Evolutionary conservation across 92 coral and sea anemone species (phyloP).

Genomic region (Epizoanthus illoricatus): DNA sequence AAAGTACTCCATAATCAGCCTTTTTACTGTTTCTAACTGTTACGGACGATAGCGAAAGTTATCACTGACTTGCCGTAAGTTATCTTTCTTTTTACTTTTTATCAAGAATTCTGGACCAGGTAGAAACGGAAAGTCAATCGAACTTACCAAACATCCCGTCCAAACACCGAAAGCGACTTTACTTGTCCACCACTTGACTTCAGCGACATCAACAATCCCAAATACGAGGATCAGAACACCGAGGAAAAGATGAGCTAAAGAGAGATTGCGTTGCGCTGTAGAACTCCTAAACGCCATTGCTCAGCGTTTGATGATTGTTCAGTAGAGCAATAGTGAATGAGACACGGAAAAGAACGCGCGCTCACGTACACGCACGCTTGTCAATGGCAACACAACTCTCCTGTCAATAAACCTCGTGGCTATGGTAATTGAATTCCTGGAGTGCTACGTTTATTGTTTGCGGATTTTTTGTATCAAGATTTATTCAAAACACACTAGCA

Average conservation of each 20-base stretch:
- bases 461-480: not conserved
- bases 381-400: conserved; percentile 14
- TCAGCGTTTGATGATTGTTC: not conserved
- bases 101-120: not conserved
- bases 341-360: not conserved
- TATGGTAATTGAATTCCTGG: conserved; percentile 34
- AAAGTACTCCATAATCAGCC: too few species aligned
- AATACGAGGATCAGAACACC: conserved; percentile 24
- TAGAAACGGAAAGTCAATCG: not conserved
- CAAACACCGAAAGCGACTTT: conserved; percentile 35
- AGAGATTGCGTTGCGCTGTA: not conserved
- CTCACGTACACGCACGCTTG: not conserved
- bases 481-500: not conserved
- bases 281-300: conserved; percentile 18
- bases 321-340: not conserved
- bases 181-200: conserved; percentile 40
- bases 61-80: not conserved
- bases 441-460: conserved; percentile 15
- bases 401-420: conserved; percentile 15
- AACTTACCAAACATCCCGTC: conserved; percentile 27
- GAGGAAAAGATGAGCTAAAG: conserved; percentile 15
- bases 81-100: not conserved
- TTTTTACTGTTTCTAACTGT: too few species aligned
- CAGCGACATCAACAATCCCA: conserved; percentile 16
- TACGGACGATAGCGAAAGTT: too few species aligned